Base-by-base conservation (phyloP, 2,888 invertebrate genomes). In the Ypsolopha scabrella region DNA sequence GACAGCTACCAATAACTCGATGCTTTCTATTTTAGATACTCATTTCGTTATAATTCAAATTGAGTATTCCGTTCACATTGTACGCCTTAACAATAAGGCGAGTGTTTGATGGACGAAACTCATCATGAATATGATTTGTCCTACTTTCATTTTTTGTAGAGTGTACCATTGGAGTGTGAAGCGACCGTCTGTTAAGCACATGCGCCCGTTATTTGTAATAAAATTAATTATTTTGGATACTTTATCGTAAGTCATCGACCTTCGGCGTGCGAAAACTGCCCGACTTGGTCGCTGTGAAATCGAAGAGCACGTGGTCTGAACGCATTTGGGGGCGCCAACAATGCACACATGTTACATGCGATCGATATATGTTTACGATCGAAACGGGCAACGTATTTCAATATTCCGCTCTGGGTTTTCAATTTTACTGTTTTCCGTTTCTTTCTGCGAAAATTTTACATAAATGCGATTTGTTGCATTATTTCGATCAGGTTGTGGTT, bases 231-330 rank as follows among this genome's bases (percentile, higher is more conserved):
- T 59, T 64, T 65, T 62, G 48, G 56, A 56, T 58, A 51, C 48
- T 58, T 55, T 53, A 59, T 55, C 53, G 55, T 13, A 60, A 65
- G 73, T 70, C 73, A 67, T 62, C 64, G 70, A 62, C 72, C 73
- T 67, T 65, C 35, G 58, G 56, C 57, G 60, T 64, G 67, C 68
- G 65, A 72, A 72, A 70, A 68, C n/a, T 38, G 37, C 3, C 38
- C 37, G 10, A 66, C 60, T 60, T 60, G 58, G 63, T 61, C 65
- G 60, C 68, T 68, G 65, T 67, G 68, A 71, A 72, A 72, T 70
- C 66, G 62, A 35, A 37, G 61, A 63, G 64, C 66, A 68, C 63
- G 63, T 67, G 65, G 64, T 51, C 57, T 51, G 52, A 58, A 67
- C 64, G 65, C 59, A 64, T 68, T 64, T 64, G 64, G 63, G 60